Evolutionary conservation across 2,113 vertebrate species (phyloP), one percentile per base, ranked within the genome.

Genomic region (Chloropsis hardwickii): DNA sequence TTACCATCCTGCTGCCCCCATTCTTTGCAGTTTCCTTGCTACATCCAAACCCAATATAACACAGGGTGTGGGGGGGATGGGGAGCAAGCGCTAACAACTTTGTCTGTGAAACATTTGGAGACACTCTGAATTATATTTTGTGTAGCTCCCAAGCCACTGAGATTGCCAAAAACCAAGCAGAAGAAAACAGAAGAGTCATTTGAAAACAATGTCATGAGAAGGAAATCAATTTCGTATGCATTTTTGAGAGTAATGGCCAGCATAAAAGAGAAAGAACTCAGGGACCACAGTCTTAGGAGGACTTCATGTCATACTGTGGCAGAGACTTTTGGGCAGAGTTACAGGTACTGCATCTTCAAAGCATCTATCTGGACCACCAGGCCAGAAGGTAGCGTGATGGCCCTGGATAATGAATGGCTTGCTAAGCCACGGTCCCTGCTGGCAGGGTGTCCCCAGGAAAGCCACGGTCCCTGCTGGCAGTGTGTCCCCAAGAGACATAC

Each of bases 121-220:
- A 94, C 91, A 88, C 76, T 94, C 87, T 95, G 73, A 94, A 86
- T 90, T 90, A 70, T 54, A 94, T 81, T 92, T 72, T 33, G 56
- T 37, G 70, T 53, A 92, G 87, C 82, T 97, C 94, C 61, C 81
- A 87, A 97, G 82, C 57, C 81, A 73, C 47, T 18, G 40, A 71
- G 86, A 81, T n/a, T 94, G 91, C 93, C 77, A 97, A 95, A 95
- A 95, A 72, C 4, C 39, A 57, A 91, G 83, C 89, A 86, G 83
- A 83, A 93, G 91, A 95, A 94, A 94, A 95, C 86, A 94, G 90
- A 86, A 95, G 92, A 97, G 82, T 91, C 77, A 95, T 69, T 89
- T 58, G 29, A 97, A 97, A 96, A 95, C 81, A 89, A 97, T 94
- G 94, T 57, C 14, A 22, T 84, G 88, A 87, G 65, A 84, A 97